Conservation (phyloP, 1,140 invertebrate genomes). For the Drosophila asahinai region DNA sequence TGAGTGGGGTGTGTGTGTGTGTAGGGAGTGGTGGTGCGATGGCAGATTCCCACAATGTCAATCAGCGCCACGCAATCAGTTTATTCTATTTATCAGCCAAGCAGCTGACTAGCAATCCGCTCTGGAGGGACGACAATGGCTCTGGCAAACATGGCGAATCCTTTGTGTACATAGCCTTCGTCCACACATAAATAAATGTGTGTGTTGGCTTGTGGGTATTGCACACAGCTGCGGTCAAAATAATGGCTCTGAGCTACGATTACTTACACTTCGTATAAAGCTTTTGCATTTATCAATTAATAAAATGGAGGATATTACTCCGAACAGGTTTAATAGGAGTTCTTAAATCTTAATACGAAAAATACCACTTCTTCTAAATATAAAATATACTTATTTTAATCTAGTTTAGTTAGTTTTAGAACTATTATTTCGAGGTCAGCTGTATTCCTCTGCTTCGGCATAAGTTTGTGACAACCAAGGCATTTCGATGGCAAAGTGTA, state of each 20-base stretch:
- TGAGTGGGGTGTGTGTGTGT: constrained; percentile 1
- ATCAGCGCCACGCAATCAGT: constrained; percentile 74
- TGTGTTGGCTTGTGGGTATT: constrained; percentile 2
- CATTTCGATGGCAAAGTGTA: constrained; percentile 62
- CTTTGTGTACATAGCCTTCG: constrained; percentile 43
- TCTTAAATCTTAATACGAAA: not conserved
- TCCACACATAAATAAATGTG: constrained; percentile 9
- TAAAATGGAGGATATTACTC: too few relatives aligned
- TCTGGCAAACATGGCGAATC: constrained; percentile 29
- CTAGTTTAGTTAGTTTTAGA: too few relatives aligned
- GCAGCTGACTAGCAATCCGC: constrained; percentile 69
- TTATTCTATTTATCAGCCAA: constrained; percentile 78
- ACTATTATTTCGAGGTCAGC: not conserved
- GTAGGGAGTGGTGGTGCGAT: constrained; percentile 11
- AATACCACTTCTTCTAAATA: too few relatives aligned
- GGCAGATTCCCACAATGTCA: constrained; percentile 67
- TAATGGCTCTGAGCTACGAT: not conserved
- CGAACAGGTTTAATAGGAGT: fast-evolving
- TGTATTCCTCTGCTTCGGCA: constrained; percentile 8
- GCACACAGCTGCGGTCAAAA: constrained; percentile 22
- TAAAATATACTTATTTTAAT: too few relatives aligned
- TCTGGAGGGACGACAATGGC: constrained; percentile 50
- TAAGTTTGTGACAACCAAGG: constrained; percentile 57
- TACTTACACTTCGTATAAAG: not conserved
- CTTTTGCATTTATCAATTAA: not conserved